A percentile compares a stretch with the other conserved stretches of the same genome.
Conservation (phyloP, 2,888 invertebrate species). For the Ephialtes manifestator region DNA sequence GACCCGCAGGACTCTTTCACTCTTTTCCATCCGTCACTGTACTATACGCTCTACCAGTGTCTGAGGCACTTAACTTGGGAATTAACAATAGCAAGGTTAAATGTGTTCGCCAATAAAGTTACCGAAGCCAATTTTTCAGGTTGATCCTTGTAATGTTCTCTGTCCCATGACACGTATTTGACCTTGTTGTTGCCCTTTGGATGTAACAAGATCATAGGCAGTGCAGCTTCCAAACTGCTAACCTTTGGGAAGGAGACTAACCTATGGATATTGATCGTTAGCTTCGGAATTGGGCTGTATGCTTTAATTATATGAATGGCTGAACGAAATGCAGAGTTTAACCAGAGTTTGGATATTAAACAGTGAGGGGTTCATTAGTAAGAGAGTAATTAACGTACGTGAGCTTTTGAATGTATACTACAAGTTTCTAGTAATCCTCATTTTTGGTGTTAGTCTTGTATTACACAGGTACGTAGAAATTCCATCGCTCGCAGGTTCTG, state of each 20-base stretch:
- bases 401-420: no score
- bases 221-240: not conserved
- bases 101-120: slow-evolving; percentile 15
- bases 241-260: not conserved
- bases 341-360: slow-evolving; percentile 1
- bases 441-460: no score
- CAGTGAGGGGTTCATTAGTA: no score
- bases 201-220: not conserved
- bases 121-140: slow-evolving; percentile 24
- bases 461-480: not conserved
- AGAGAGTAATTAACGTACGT: no score
- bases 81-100: slow-evolving; percentile 33
- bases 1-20: slow-evolving; percentile 56
- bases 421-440: no score
- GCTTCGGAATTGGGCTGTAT: not conserved
- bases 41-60: slow-evolving; percentile 32
- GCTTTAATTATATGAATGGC: not conserved
- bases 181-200: slow-evolving; percentile 5
- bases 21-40: slow-evolving; percentile 24
- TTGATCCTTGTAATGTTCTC: not conserved
- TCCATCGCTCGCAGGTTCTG: no score
- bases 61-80: slow-evolving; percentile 26
- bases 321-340: not conserved
- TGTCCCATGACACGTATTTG: slow-evolving; percentile 31
- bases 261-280: slow-evolving; percentile 8